A percentile compares a stretch with the other conserved stretches of the same genome.
Conservation (phyloP, 2,888 invertebrate species). For the Cheilosia impressa region DNA sequence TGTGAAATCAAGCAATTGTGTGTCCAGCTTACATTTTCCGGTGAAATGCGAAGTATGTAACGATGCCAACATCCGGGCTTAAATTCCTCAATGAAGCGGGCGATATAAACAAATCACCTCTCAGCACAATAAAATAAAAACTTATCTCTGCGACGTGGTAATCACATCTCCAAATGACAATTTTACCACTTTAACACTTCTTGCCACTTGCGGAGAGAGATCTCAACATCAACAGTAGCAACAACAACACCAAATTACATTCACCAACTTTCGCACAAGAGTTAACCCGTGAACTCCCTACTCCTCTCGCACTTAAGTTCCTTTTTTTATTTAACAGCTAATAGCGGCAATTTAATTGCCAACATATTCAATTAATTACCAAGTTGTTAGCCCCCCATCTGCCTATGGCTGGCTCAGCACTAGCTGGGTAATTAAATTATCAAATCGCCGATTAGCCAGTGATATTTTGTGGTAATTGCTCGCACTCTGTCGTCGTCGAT, state of each 20-base stretch:
- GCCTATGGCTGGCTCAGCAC: slow-evolving; percentile 44
- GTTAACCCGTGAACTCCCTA: neutral
- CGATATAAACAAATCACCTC: slow-evolving; percentile 32
- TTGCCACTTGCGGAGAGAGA: slow-evolving; percentile 39
- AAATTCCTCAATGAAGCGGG: neutral
- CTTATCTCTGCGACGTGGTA: slow-evolving; percentile 23
- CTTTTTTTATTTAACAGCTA: slow-evolving; percentile 42
- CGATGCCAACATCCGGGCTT: no score
- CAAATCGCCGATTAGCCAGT: slow-evolving; percentile 71
- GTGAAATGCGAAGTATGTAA: no score
- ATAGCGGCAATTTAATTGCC: slow-evolving; percentile 72
- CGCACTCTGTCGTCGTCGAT: slow-evolving; percentile 64
- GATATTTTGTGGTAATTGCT: slow-evolving; percentile 75
- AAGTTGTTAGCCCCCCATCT: slow-evolving; percentile 69
- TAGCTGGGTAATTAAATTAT: slow-evolving; percentile 71
- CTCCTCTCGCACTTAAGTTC: neutral
- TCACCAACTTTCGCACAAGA: slow-evolving; percentile 58
- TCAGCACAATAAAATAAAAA: slow-evolving; percentile 22
- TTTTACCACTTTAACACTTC: slow-evolving; percentile 65
- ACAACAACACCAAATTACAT: slow-evolving; percentile 39
- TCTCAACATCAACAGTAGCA: slow-evolving; percentile 7
- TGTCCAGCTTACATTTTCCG: no score
- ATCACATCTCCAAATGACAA: slow-evolving; percentile 62
- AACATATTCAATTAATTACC: slow-evolving; percentile 75
- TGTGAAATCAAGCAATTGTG: no score